A percentile compares a stretch with the other conserved stretches of the same genome.
Conservation (phyloP, 2,113 vertebrate species). For the Pygoscelis adeliae region DNA sequence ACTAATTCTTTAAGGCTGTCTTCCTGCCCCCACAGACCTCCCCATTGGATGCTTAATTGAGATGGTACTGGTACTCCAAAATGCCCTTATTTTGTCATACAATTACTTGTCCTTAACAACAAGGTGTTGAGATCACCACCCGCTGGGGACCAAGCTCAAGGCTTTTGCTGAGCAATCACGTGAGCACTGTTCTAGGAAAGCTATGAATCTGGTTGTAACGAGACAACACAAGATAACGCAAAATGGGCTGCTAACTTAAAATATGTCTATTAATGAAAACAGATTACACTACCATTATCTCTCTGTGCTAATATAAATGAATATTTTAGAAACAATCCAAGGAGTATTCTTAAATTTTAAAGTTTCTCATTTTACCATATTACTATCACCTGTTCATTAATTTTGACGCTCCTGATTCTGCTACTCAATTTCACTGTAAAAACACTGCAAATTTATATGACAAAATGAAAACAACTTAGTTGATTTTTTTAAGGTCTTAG, state of each 20-base stretch:
- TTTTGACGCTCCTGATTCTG: slow-evolving; percentile 31
- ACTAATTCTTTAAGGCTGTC: background rate
- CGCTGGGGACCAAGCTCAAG: background rate
- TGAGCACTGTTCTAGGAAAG: background rate
- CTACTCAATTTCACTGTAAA: slow-evolving; percentile 19
- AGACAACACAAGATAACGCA: background rate
- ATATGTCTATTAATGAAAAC: background rate
- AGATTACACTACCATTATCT: background rate
- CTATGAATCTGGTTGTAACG: background rate
- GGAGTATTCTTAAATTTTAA: slow-evolving; percentile 44
- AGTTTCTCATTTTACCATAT: slow-evolving; percentile 49
- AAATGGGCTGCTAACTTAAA: background rate
- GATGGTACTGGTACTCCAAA: background rate
- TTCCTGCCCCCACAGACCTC: background rate
- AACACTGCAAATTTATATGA: background rate
- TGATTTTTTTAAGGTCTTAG: background rate
- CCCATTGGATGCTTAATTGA: background rate
- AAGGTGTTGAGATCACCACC: background rate
- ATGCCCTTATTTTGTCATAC: background rate
- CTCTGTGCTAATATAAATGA: slow-evolving; percentile 9
- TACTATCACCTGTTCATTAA: slow-evolving; percentile 46
- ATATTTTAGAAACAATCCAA: slow-evolving; percentile 4
- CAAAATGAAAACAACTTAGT: background rate
- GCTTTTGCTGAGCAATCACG: background rate
- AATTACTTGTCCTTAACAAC: background rate